phyloP scores from a whole-genome alignment of 2,888 invertebrate genomes.

The Caenorhabditis auriculariae region DNA sequence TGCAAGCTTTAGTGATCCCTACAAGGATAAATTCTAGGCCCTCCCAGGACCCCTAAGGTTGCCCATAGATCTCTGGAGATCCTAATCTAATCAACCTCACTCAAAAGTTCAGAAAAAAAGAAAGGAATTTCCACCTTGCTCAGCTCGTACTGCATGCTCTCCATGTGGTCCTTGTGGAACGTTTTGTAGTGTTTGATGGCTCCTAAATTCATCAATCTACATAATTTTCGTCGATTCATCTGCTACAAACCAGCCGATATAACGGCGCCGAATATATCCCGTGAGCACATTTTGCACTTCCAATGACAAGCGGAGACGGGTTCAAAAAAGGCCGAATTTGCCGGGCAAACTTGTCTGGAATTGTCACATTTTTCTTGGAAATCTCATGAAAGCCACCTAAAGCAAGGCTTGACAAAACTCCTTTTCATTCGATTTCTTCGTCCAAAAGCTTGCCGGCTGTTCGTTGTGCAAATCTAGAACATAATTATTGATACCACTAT shows the following conservation, averaged over 20 bases:
- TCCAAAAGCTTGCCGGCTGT: conserved; percentile 55
- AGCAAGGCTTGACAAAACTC: conserved; percentile 58
- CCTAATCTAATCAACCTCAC: too few species aligned
- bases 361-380: not conserved
- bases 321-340: conserved; percentile 49
- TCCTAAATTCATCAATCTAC: too few species aligned
- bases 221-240: not conserved
- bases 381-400: conserved; percentile 11
- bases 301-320: conserved; percentile 57
- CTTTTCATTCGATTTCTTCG: conserved; percentile 56
- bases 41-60: too few species aligned
- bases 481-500: not conserved
- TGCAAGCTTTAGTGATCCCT: too few species aligned
- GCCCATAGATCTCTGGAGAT: not conserved
- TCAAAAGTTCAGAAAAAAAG: too few species aligned
- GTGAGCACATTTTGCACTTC: conserved; percentile 54
- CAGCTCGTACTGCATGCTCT: conserved; percentile 58
- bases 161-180: conserved; percentile 50
- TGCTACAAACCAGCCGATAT: conserved; percentile 31
- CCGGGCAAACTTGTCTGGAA: conserved; percentile 57
- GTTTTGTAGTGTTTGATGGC: conserved; percentile 60
- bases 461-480: conserved; percentile 32
- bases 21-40: too few species aligned
- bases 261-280: conserved; percentile 37
- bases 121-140: conserved; percentile 58